phyloP scores from a whole-genome alignment of 1,140 invertebrate species.

The Whitmania pigra region DNA sequence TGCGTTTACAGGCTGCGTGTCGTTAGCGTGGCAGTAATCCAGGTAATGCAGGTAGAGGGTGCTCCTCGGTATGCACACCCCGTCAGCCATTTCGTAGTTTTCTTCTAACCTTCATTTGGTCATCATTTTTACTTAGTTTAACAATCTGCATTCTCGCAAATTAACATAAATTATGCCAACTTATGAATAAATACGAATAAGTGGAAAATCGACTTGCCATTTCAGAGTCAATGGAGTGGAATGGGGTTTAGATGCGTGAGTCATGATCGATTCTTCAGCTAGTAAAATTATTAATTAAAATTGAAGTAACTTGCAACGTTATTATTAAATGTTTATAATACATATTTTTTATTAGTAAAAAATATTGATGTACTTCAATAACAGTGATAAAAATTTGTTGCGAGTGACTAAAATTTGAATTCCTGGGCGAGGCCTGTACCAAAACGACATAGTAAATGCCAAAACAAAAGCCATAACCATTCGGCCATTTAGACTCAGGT shows the following conservation, averaged over 20 bases:
- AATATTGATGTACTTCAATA: too few species aligned
- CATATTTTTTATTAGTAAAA: too few species aligned
- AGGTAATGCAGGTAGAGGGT: constrained; percentile 49
- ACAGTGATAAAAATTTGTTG: neutral
- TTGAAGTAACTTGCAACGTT: too few species aligned
- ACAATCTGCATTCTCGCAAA: too few species aligned
- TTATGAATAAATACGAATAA: too few species aligned
- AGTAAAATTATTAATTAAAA: neutral
- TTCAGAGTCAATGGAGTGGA: constrained; percentile 49
- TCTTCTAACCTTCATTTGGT: constrained; percentile 43
- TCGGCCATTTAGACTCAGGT: too few species aligned
- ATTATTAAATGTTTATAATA: too few species aligned
- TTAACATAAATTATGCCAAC: too few species aligned
- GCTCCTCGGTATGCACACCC: constrained; percentile 49
- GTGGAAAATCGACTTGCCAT: constrained; percentile 35
- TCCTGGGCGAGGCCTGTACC: too few species aligned
- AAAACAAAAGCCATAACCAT: neutral
- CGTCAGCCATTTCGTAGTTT: constrained; percentile 50
- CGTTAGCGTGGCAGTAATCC: constrained; percentile 46
- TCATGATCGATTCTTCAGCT: constrained; percentile 2
- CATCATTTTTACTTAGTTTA: too few species aligned
- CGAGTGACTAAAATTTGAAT: too few species aligned
- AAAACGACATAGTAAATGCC: too few species aligned
- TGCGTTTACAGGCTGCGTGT: constrained; percentile 48
- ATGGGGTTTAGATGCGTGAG: constrained; percentile 38